A percentile compares a stretch with the other conserved stretches of the same genome.
These are phyloP conservation scores for Bergia sp. DNA, from an alignment of 92 coral and sea anemone genomes.

Conservation along the genomic window DNA sequence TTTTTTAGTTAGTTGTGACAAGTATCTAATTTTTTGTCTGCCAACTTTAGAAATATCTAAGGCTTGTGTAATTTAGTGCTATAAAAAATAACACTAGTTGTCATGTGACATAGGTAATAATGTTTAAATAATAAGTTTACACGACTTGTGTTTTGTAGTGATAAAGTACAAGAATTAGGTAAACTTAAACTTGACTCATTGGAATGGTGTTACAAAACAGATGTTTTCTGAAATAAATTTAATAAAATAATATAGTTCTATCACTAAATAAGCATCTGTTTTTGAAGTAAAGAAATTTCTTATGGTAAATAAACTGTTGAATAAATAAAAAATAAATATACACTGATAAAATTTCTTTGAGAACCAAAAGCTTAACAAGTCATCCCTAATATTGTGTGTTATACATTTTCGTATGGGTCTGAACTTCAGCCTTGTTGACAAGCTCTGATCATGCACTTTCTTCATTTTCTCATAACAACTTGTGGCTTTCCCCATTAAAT, in stretches of 20 bases:
- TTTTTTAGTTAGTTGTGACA: no score
- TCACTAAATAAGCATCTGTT: neutral
- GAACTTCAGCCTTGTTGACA: conserved; percentile 19
- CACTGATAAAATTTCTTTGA: neutral
- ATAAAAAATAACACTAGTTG: no score
- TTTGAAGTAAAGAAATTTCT: neutral
- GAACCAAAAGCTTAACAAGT: neutral
- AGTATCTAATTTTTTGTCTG: no score
- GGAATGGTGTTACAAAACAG: no score
- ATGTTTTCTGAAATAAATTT: no score
- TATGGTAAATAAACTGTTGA: neutral
- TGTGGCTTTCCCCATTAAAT: neutral
- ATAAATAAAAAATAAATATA: no score
- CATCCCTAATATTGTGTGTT: neutral
- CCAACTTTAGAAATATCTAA: no score
- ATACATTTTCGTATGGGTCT: neutral
- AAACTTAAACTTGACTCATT: neutral
- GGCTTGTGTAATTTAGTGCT: no score
- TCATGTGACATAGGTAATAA: no score
- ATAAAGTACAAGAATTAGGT: neutral
- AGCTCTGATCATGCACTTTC: conserved; percentile 25
- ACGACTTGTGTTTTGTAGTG: no score
- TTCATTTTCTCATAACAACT: conserved; percentile 36
- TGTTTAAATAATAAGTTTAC: no score
- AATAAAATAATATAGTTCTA: neutral